Conservation (phyloP, 2,797 vertebrate genomes). For the Hafferia zeledoni region DNA sequence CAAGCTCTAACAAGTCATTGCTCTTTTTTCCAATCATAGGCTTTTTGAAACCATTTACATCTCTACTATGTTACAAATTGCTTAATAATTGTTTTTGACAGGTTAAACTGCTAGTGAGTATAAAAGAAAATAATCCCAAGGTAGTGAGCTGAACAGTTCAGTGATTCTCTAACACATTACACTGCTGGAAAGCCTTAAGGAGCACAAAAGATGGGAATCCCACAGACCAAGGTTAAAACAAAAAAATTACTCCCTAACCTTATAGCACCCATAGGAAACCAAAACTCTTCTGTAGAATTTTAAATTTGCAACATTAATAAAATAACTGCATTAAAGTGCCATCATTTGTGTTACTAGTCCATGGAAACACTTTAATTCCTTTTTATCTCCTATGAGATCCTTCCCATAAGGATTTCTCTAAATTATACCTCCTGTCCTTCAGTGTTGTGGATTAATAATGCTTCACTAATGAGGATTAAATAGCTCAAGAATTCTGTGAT, state of each 20-base stretch:
- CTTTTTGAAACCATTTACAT: conserved; percentile 12
- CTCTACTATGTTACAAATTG: conserved; percentile 26
- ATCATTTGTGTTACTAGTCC: not conserved
- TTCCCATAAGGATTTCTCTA: conserved; percentile 49
- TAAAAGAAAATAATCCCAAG: conserved; percentile 33
- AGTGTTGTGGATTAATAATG: conserved; percentile 61
- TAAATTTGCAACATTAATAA: not conserved
- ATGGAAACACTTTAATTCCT: conserved; percentile 25
- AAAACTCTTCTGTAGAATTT: not conserved
- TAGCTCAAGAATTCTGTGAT: conserved; percentile 48
- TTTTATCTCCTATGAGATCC: conserved; percentile 45
- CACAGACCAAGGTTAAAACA: not conserved
- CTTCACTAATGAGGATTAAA: conserved; percentile 65
- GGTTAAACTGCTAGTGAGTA: conserved; percentile 21
- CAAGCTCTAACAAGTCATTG: not conserved
- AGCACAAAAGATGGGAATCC: not conserved
- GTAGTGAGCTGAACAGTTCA: conserved; percentile 22
- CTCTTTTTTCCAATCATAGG: not conserved
- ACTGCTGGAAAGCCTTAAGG: not conserved
- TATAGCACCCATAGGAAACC: not conserved
- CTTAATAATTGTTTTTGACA: conserved; percentile 51
- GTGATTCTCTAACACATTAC: not conserved
- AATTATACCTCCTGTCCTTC: conserved; percentile 58
- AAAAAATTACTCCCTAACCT: not conserved
- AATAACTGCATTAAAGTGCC: not conserved